Conservation (phyloP, 2,113 vertebrate species). For the Tiliqua scincoides region DNA sequence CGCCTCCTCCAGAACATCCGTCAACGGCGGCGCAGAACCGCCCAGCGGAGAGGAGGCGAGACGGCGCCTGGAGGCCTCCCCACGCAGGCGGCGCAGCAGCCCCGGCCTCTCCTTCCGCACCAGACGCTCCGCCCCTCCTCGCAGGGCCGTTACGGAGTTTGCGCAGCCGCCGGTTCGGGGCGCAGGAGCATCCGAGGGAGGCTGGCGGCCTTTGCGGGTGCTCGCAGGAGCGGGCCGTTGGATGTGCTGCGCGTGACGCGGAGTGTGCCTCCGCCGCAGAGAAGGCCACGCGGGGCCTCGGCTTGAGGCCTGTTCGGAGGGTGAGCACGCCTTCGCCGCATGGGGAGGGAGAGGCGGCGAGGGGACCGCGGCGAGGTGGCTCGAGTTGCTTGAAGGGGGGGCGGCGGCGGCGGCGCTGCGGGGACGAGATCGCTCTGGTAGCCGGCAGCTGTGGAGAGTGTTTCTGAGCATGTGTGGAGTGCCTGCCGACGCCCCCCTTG, state of each 20-base stretch:
- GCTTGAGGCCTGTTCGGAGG: slow-evolving; percentile 7
- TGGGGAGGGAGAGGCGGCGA: neutral
- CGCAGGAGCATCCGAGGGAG: neutral
- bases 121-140: too few species aligned
- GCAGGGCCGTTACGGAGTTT: neutral
- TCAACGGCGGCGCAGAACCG: too few species aligned
- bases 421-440: neutral
- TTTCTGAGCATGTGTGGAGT: neutral
- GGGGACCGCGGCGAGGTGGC: neutral
- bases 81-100: too few species aligned
- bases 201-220: neutral
- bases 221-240: neutral
- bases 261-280: neutral
- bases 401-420: neutral
- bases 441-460: neutral
- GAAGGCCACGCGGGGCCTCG: neutral
- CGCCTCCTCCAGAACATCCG: too few species aligned
- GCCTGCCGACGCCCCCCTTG: neutral
- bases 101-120: too few species aligned
- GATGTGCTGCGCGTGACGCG: neutral
- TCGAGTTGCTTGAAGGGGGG: neutral
- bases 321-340: neutral
- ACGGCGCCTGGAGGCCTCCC: too few species aligned
- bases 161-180: neutral
- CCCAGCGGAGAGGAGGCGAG: too few species aligned